phyloP scores from a whole-genome alignment of 2,113 vertebrate species.

The Urocolius indicus region DNA sequence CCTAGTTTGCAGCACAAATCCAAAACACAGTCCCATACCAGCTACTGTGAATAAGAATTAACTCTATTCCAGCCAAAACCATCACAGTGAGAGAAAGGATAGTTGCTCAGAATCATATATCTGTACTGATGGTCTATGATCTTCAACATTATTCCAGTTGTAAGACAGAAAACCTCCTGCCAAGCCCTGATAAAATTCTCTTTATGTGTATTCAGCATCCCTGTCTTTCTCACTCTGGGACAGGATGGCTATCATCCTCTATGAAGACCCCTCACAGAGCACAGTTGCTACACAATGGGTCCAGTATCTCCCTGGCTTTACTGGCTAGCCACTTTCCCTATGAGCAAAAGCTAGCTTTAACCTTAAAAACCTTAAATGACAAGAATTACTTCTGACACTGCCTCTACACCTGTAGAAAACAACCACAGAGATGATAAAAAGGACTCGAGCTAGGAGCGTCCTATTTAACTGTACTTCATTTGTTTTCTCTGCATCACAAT shows the following conservation, averaged over 20 bases:
- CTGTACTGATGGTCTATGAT: neutral
- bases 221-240: neutral
- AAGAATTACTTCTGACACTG: neutral
- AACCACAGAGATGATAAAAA: neutral
- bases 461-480: neutral
- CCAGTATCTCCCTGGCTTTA: neutral
- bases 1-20: too few species aligned
- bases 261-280: neutral
- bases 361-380: neutral
- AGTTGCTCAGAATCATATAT: neutral
- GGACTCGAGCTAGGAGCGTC: neutral
- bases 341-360: neutral
- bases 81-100: neutral
- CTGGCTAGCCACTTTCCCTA: neutral
- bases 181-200: neutral
- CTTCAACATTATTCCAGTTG: neutral
- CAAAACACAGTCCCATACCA: too few species aligned
- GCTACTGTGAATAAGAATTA: too few species aligned
- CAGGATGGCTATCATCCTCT: neutral
- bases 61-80: too few species aligned
- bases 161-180: neutral
- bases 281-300: neutral
- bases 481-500: neutral
- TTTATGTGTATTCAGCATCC: neutral
- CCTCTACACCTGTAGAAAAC: neutral